Evolutionary conservation across 2,888 invertebrate genomes (phyloP).

Genomic region (Sturmia bella): DNA sequence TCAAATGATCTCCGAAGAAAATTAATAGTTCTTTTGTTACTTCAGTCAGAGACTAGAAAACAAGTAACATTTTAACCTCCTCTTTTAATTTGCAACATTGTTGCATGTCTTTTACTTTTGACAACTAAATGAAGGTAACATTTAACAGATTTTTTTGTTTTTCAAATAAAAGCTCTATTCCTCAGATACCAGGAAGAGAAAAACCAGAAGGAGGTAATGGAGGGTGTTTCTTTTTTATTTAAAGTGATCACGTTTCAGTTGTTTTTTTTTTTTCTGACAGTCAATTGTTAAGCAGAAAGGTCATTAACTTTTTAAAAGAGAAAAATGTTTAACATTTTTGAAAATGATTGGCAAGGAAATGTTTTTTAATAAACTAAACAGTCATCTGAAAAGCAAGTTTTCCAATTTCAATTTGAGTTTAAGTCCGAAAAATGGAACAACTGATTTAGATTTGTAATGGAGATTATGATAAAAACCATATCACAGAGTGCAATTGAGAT

Average conservation of each 20-base stretch:
- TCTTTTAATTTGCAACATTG: constrained; percentile 61
- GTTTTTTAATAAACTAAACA: too few species aligned
- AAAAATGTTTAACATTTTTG: not conserved
- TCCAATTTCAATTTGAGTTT: too few species aligned
- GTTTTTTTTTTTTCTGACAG: constrained; percentile 51
- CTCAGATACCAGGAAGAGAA: not conserved
- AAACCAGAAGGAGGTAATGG: constrained; percentile 14
- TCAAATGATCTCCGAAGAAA: constrained; percentile 29
- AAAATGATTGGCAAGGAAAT: too few species aligned
- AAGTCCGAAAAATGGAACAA: too few species aligned
- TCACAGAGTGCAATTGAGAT: too few species aligned
- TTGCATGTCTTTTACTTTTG: constrained; percentile 54
- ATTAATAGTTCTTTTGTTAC: constrained; percentile 47
- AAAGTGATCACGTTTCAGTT: constrained; percentile 63
- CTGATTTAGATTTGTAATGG: too few species aligned
- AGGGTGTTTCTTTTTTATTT: constrained; percentile 23
- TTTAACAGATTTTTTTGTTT: constrained; percentile 37
- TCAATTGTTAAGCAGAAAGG: constrained; percentile 55
- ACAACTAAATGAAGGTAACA: constrained; percentile 59
- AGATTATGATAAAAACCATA: too few species aligned
- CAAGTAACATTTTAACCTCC: constrained; percentile 56
- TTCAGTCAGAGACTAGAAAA: constrained; percentile 16
- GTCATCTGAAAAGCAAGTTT: too few species aligned
- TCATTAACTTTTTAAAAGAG: constrained; percentile 39
- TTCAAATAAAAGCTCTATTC: not conserved